Evolutionary conservation across 2,113 vertebrate species (phyloP).

Genomic region (Pteropus alecto): DNA sequence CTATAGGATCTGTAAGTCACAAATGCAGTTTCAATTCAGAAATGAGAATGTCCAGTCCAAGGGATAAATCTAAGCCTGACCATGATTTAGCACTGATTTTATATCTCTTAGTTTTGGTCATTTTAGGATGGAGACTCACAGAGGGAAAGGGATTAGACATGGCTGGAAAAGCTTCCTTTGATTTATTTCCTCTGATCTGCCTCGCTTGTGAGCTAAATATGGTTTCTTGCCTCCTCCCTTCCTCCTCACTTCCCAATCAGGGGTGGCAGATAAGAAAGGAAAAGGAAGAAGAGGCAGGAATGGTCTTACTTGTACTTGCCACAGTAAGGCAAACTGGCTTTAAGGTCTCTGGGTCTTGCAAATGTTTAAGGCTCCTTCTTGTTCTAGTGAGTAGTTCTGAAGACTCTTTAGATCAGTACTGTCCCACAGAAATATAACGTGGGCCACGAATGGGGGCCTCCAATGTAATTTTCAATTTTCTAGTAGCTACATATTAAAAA

Average conservation of each 20-base stretch:
- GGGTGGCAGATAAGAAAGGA: background rate
- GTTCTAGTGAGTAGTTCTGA: background rate
- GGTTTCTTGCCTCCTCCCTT: background rate
- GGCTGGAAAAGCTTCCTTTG: background rate
- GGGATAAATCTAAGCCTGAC: background rate
- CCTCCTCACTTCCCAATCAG: background rate
- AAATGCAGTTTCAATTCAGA: background rate
- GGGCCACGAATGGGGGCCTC: background rate
- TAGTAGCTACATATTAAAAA: background rate
- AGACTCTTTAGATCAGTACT: background rate
- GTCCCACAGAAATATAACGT: background rate
- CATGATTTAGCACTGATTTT: background rate
- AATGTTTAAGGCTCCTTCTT: background rate
- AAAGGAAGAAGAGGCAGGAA: background rate
- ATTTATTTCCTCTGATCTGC: background rate
- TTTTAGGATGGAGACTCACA: background rate
- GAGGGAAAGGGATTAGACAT: background rate
- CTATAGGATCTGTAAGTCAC: background rate
- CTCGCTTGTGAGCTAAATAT: background rate
- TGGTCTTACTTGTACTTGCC: background rate
- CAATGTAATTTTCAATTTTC: background rate
- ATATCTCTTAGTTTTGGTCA: background rate
- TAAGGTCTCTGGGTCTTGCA: background rate
- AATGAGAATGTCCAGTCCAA: background rate
- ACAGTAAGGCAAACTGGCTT: background rate